Percentiles rank a stretch among this genome's conserved stretches.
phyloP scores from a whole-genome alignment of 1,140 invertebrate genomes.

The Periplaneta americana region DNA sequence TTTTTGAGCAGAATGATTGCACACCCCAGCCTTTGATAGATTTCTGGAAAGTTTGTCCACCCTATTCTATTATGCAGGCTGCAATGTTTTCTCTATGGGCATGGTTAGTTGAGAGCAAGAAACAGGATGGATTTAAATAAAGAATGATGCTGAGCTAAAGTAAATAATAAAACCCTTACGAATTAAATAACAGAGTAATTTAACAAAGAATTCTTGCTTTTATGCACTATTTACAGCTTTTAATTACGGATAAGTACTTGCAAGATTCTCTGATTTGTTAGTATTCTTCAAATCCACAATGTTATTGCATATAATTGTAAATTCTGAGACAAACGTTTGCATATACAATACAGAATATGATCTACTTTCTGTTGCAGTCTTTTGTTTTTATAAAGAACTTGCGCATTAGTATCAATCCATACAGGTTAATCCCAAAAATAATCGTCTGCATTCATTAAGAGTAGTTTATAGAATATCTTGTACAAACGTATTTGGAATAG shows the following conservation, averaged over 20 bases:
- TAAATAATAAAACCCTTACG: not conserved
- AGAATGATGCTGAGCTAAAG: not conserved
- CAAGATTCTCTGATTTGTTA: not conserved
- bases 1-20: no score
- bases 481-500: not conserved
- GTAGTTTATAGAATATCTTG: not conserved
- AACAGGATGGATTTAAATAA: not conserved
- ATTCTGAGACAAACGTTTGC: not conserved
- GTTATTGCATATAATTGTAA: not conserved
- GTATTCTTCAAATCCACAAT: not conserved
- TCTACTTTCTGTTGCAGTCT: not conserved
- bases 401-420: not conserved
- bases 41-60: no score
- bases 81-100: no score
- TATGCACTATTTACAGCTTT: not conserved
- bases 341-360: not conserved
- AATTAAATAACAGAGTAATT: not conserved
- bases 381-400: not conserved
- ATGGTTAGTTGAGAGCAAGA: not conserved
- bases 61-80: no score
- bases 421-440: not conserved
- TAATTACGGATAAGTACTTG: not conserved
- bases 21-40: no score
- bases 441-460: not conserved
- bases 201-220: not conserved